Conservation (phyloP, 2,797 vertebrate genomes). For the Dipus sagitta region DNA sequence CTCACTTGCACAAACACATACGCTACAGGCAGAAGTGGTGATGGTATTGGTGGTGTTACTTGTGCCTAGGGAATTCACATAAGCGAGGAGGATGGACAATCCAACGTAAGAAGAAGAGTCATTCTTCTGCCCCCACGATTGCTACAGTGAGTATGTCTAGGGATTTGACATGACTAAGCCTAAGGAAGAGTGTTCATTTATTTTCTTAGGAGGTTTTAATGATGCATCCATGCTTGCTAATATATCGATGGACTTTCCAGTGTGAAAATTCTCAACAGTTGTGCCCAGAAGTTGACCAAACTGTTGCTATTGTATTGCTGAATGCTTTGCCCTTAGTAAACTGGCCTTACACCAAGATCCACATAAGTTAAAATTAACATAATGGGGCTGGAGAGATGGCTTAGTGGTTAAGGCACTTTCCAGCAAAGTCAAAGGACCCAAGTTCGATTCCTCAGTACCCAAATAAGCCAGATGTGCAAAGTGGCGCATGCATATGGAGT, state of each 20-base stretch:
- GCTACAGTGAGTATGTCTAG: background rate
- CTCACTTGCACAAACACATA: background rate
- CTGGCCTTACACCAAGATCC: background rate
- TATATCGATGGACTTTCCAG: background rate
- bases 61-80: background rate
- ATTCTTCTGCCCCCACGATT: conserved; percentile 7
- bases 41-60: background rate
- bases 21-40: background rate
- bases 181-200: background rate
- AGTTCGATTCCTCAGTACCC: too few relatives aligned
- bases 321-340: background rate
- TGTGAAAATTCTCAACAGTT: conserved; percentile 3
- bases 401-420: too few relatives aligned
- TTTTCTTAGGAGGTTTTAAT: conserved; percentile 10
- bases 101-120: background rate
- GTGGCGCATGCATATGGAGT: too few relatives aligned
- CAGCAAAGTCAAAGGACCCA: too few relatives aligned
- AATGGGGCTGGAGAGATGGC: background rate
- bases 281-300: background rate
- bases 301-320: background rate
- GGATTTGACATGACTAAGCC: background rate
- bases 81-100: background rate
- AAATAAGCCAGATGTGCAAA: too few relatives aligned
- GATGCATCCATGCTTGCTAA: background rate
- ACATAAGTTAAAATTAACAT: conserved; percentile 24